Evolutionary conservation across 2,888 invertebrate genomes (phyloP).

Genomic region (Abrostola tripartita): DNA sequence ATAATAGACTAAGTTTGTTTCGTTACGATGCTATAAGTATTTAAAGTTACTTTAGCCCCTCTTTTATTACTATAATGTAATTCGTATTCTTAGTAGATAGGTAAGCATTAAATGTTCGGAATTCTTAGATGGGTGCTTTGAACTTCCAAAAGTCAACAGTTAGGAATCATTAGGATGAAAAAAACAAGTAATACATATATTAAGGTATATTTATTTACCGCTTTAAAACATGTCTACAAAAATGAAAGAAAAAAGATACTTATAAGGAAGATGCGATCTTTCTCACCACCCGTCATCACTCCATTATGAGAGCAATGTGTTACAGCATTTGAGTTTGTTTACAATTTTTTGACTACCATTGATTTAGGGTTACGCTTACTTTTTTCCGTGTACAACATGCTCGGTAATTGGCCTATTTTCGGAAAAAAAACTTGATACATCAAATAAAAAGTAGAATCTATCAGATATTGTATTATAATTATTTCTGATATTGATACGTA

Average conservation of each 20-base stretch:
- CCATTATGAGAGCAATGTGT: constrained; percentile 69
- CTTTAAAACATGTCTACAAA: constrained; percentile 6
- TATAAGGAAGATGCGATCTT: constrained; percentile 47
- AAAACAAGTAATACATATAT: background rate
- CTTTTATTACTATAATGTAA: background rate
- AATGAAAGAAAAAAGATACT: constrained; percentile 8
- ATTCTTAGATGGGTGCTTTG: too few species aligned
- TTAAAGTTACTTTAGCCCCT: background rate
- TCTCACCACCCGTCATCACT: constrained; percentile 71
- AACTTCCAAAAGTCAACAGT: too few species aligned
- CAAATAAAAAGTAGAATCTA: too few species aligned
- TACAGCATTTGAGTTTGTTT: constrained; percentile 66
- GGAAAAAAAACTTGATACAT: too few species aligned
- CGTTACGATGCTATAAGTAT: constrained; percentile 18
- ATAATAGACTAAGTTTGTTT: constrained; percentile 37
- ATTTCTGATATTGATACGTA: too few species aligned
- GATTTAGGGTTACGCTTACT: constrained; percentile 55
- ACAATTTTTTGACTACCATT: constrained; percentile 65
- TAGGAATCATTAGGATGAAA: background rate
- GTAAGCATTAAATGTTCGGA: too few species aligned
- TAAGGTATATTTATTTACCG: background rate
- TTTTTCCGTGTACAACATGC: background rate
- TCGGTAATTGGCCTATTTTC: too few species aligned
- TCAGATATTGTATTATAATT: too few species aligned
- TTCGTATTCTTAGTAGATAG: background rate